Conservation (phyloP, 2,113 vertebrate genomes). For the Tupaia tana region DNA sequence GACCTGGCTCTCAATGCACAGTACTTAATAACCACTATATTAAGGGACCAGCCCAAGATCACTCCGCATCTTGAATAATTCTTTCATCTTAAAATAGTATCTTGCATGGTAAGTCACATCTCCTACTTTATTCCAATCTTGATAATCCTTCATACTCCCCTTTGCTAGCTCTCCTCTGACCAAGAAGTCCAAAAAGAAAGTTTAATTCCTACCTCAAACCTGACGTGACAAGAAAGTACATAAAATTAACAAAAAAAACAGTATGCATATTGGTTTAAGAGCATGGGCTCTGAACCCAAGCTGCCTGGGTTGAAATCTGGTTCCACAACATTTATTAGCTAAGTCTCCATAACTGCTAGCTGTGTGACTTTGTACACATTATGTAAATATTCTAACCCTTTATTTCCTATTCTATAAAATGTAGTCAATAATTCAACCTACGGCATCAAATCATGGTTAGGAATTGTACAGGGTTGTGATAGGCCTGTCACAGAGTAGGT, state of each 20-base stretch:
- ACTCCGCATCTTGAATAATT: slow-evolving; percentile 2
- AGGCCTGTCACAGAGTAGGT: not conserved
- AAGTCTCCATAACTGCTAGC: not conserved
- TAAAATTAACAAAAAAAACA: not conserved
- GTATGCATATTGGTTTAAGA: not conserved
- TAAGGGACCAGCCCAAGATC: not conserved
- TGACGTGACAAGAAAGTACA: not conserved
- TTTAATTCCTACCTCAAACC: not conserved
- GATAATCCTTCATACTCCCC: not conserved
- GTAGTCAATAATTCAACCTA: slow-evolving; percentile 19
- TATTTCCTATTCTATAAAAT: slow-evolving; percentile 21
- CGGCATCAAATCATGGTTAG: not conserved
- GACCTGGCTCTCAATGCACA: too few relatives aligned
- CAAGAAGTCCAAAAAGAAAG: slow-evolving; percentile 16
- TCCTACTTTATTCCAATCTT: not conserved
- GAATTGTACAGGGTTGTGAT: not conserved
- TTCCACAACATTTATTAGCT: too few relatives aligned
- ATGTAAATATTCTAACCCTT: not conserved
- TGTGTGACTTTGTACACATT: not conserved
- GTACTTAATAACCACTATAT: too few relatives aligned
- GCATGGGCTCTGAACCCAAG: not conserved
- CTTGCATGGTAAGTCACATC: not conserved
- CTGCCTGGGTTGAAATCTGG: not conserved
- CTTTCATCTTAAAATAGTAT: slow-evolving; percentile 25
- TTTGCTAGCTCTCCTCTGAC: not conserved